Evolutionary conservation across 2,797 vertebrate species (phyloP), one percentile per base, ranked within the genome.

Genomic region (Esox lucius): DNA sequence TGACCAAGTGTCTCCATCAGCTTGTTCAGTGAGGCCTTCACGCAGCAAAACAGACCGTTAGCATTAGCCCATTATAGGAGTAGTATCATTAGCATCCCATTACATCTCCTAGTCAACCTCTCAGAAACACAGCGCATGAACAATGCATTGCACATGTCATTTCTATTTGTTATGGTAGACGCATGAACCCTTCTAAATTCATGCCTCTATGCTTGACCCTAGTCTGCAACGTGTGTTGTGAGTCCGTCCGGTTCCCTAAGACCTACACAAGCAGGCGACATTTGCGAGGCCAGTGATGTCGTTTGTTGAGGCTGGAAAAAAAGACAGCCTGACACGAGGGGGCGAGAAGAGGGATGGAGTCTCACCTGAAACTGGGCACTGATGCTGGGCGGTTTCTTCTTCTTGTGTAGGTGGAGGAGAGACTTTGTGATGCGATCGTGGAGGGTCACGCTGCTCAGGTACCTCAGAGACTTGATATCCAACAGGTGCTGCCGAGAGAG

Each of bases 401-500:
- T 98, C 93, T 98, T 98, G 86, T 98, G 96, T 78, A 98, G 92
- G 81, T 98, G 97, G 53, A 98, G 95, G 71, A 98, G 94, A 9
- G 97, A 98, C 87, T 98, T 98, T 78, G 97, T 98, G 80, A 97
- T 98, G 75, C 96, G 96, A 87, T 98, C 97, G 0, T 98, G 97
- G n/a, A 98, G 90, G 0, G 96, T 98, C 90, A 98, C 90, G 71
- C 95, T 95, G 9, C 95, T 95, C 84, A 99, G 89, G 86, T 99
- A 95, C 78, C 96, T 97, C 85, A 99, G 93, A 39, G 98, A 98
- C 85, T 95, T 97, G 68, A 99, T 95, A 0, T 98, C 95, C 85
- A 99, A 72, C 89, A 99, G 90, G 78, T 99, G 95, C 97, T 99
- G 87, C 0, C 28, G 12, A 31, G 26, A 31, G 59, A 12, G 70